Evolutionary conservation across 2,113 vertebrate species (phyloP).

Genomic region (Melanostigma gelatinosum): DNA sequence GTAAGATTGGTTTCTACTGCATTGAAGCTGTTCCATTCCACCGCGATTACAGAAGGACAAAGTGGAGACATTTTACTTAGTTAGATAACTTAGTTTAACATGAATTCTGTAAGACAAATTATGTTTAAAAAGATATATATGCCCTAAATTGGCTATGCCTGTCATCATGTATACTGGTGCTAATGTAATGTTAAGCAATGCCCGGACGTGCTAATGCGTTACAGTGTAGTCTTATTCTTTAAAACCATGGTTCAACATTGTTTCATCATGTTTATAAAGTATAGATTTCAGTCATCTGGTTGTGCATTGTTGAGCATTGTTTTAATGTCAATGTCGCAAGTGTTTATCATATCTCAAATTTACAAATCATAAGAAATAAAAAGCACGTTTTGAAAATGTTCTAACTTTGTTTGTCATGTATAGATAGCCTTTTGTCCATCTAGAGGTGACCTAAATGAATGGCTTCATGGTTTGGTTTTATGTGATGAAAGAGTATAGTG

Average conservation of each 20-base stretch:
- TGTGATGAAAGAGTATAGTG: background rate
- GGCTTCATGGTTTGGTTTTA: background rate
- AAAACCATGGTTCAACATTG: conserved; percentile 59
- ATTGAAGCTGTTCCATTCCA: conserved; percentile 62
- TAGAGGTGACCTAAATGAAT: background rate
- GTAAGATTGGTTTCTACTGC: conserved; percentile 62
- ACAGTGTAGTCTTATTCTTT: conserved; percentile 51
- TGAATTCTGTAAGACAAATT: conserved; percentile 53
- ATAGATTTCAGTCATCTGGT: conserved; percentile 71
- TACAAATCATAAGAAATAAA: conserved; percentile 90
- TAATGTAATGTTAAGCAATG: conserved; percentile 78
- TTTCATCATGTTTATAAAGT: conserved; percentile 63
- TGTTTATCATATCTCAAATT: conserved; percentile 90
- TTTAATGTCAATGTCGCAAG: conserved; percentile 87
- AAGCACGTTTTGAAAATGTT: conserved; percentile 92
- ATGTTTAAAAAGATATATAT: conserved; percentile 35
- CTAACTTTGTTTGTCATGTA: conserved; percentile 66
- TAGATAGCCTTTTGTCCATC: background rate
- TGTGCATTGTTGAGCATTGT: conserved; percentile 82
- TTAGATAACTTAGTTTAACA: conserved; percentile 68
- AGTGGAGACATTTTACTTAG: conserved; percentile 74
- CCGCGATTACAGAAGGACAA: conserved; percentile 73
- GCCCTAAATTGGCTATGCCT: conserved; percentile 60
- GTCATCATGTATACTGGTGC: conserved; percentile 87
- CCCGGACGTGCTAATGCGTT: conserved; percentile 61